Evolutionary conservation across 2,888 invertebrate genomes (phyloP).

Genomic region (Melieria picta): DNA sequence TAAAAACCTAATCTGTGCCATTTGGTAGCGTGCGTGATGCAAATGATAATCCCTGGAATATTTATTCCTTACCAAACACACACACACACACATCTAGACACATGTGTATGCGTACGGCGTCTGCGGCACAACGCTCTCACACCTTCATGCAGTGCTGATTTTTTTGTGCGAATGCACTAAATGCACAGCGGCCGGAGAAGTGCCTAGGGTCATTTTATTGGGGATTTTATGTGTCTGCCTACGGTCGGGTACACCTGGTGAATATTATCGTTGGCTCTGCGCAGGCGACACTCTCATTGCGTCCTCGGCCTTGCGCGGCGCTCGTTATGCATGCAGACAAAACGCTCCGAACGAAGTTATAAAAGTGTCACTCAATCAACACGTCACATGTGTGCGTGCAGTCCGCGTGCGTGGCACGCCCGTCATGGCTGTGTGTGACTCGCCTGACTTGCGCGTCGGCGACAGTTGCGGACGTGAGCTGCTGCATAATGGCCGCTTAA

Average conservation of each 20-base stretch:
- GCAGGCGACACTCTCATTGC: too few species aligned
- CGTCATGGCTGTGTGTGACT: not conserved
- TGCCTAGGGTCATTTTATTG: constrained; percentile 12
- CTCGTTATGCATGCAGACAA: constrained; percentile 29
- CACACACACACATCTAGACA: not conserved
- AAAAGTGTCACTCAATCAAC: constrained; percentile 32
- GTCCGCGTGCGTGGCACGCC: not conserved
- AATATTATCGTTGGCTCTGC: constrained; percentile 8
- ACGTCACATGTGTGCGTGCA: not conserved
- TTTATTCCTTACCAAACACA: not conserved
- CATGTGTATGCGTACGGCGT: not conserved
- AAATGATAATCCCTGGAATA: constrained; percentile 17
- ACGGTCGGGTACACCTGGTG: constrained; percentile 23
- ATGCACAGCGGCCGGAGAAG: too few species aligned
- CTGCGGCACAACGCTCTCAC: too few species aligned
- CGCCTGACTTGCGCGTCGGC: not conserved
- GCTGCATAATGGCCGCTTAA: not conserved
- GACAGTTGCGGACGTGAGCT: not conserved
- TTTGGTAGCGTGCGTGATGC: constrained; percentile 24
- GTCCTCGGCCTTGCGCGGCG: too few species aligned
- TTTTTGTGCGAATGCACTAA: too few species aligned
- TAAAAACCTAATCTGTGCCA: constrained; percentile 31
- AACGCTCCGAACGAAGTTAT: constrained; percentile 15
- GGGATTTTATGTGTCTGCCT: constrained; percentile 25
- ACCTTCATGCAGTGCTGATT: too few species aligned